phyloP scores from a whole-genome alignment of 2,888 invertebrate species.

The Portevinia maculata region DNA sequence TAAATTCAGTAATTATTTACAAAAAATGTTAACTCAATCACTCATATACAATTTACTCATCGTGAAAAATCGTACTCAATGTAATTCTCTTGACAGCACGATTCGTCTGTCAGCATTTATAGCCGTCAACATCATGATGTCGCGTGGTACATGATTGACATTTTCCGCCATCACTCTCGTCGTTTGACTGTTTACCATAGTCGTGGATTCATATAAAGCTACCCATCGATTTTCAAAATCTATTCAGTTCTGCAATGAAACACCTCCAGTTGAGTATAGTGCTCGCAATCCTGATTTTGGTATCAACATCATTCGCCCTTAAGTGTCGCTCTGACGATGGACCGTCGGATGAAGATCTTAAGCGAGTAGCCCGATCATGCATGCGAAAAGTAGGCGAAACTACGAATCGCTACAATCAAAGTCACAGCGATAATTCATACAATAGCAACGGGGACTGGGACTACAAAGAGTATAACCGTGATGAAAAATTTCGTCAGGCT shows the following conservation, averaged over 20 bases:
- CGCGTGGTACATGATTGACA: constrained; percentile 38
- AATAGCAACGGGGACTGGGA: constrained; percentile 56
- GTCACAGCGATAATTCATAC: constrained; percentile 32
- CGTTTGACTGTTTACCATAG: not conserved
- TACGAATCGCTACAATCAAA: constrained; percentile 32
- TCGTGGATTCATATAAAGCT: constrained; percentile 11
- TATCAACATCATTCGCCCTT: constrained; percentile 79
- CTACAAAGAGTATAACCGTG: constrained; percentile 76
- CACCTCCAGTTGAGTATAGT: not conserved
- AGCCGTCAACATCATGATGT: not conserved
- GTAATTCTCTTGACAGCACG: not conserved
- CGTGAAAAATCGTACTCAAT: not conserved
- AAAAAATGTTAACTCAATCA: too few species aligned
- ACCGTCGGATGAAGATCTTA: constrained; percentile 85
- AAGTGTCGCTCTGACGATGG: constrained; percentile 86
- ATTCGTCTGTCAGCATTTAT: not conserved
- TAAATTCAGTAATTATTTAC: too few species aligned
- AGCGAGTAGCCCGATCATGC: constrained; percentile 85
- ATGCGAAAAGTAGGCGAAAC: constrained; percentile 82
- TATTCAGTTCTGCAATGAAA: constrained; percentile 24
- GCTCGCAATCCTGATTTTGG: not conserved
- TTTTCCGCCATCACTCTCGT: not conserved
- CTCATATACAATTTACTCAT: not conserved
- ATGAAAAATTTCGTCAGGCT: constrained; percentile 74
- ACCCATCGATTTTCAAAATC: not conserved